Evolutionary conservation across 2,113 vertebrate genomes (phyloP), one percentile per base, ranked within the genome.

Genomic region (Rhinichthys klamathensis): DNA sequence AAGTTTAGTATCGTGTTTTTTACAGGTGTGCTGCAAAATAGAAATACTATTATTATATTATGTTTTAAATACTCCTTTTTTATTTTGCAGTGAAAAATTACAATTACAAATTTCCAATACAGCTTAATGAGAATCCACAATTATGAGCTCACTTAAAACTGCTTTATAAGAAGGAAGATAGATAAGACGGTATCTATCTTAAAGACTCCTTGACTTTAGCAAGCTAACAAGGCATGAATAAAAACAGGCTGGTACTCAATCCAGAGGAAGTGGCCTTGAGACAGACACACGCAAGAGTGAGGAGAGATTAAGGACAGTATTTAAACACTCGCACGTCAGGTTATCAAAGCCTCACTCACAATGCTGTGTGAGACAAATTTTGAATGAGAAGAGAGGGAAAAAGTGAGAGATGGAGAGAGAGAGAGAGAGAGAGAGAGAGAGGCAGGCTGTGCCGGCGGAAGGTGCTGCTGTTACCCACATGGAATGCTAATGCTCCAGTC

Each of bases 401-500:
- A 30, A 51, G 73, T 41, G 69, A 72, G 69, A 67, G 70, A 44
- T 13, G 9, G 32, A 25, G 49, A 49, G 49, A 72, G 67, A 54
- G 65, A 21, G 15, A 56, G 30, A n/a, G 25, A 25, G n/a, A 30
- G 27, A 58, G 32, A 16, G 49, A 67, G 49, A 72, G 80, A 54
- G 67, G 27, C 81, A 65, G 73, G 41, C 58, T 81, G 82, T 30
- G 25, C 56, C 44, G 77, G 81, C 84, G 84, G 88, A 88, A 88
- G 77, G 83, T 51, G 81, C 76, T 79, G 44, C 88, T 61, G 87
- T 88, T 89, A 73, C 91, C 90, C 91, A 92, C 91, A 82, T 91
- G 90, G 92, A 91, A 87, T 69, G 89, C 87, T 89, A 90, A 89
- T 89, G 88, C 88, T 84, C 30, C 80, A 88, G 90, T 85, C 93